Conservation (phyloP, 2,797 vertebrate species). For the Parambassis ranga region DNA sequence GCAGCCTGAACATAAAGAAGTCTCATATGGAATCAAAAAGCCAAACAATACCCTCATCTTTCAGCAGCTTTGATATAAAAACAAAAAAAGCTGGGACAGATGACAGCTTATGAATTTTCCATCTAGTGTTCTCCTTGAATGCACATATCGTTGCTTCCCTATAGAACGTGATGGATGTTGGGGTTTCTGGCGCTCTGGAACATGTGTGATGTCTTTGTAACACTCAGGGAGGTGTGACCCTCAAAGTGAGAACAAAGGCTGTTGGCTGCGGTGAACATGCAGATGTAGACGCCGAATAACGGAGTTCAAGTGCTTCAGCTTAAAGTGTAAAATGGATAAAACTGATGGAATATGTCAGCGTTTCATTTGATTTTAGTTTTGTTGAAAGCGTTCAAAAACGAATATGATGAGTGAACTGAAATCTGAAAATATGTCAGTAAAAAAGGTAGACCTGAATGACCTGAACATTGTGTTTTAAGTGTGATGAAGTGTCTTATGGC, state of each 20-base stretch:
- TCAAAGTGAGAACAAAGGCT: conserved; percentile 40
- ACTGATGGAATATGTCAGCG: too few relatives aligned
- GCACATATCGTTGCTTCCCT: conserved; percentile 19
- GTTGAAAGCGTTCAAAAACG: too few relatives aligned
- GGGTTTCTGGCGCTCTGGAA: conserved; percentile 35
- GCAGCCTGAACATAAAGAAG: background rate
- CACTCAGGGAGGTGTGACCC: conserved; percentile 17
- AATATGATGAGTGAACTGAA: too few relatives aligned
- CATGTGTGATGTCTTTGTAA: conserved; percentile 31
- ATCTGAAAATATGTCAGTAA: too few relatives aligned
- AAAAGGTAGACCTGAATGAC: too few relatives aligned
- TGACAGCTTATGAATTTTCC: conserved; percentile 32
- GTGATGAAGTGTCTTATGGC: too few relatives aligned
- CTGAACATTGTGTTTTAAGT: too few relatives aligned
- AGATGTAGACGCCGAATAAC: background rate
- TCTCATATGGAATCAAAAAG: too few relatives aligned
- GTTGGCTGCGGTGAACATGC: background rate
- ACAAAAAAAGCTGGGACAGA: conserved; percentile 30
- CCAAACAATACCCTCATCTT: conserved; percentile 34
- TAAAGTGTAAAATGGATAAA: too few relatives aligned
- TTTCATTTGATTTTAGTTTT: too few relatives aligned
- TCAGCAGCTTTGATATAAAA: conserved; percentile 43
- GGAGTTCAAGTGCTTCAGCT: too few relatives aligned
- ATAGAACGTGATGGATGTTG: conserved; percentile 38
- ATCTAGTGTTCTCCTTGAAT: conserved; percentile 13